Percentiles rank a stretch among this genome's conserved stretches.
Evolutionary conservation across 1,140 invertebrate genomes (phyloP).

Genomic region (Batillaria attramentaria): DNA sequence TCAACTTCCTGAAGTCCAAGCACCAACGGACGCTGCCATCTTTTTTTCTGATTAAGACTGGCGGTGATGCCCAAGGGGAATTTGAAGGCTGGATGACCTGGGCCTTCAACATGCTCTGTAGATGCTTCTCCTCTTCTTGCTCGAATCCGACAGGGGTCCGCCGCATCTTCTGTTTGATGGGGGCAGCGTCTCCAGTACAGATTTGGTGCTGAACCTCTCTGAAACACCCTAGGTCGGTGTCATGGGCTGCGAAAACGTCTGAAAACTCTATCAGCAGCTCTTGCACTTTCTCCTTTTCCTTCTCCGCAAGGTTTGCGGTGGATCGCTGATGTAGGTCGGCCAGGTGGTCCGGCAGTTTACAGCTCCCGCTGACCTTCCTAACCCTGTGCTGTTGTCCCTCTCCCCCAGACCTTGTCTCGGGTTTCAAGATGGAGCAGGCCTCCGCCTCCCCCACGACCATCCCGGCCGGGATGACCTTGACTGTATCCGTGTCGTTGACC

Average conservation of each 20-base stretch:
- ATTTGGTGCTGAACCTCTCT: slow-evolving; percentile 38
- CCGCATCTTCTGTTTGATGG: slow-evolving; percentile 30
- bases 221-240: slow-evolving; percentile 43
- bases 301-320: neutral
- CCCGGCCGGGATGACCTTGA: no score
- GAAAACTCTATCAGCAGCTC: slow-evolving; percentile 24
- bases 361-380: no score
- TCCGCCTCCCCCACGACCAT: no score
- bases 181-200: slow-evolving; percentile 33
- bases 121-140: slow-evolving; percentile 35
- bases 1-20: slow-evolving; percentile 73
- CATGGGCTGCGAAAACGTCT: slow-evolving; percentile 46
- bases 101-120: slow-evolving; percentile 38
- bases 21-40: slow-evolving; percentile 70
- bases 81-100: slow-evolving; percentile 38
- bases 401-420: no score
- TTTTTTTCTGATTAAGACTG: slow-evolving; percentile 73
- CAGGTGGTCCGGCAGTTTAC: no score
- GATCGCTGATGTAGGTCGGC: no score
- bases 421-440: no score
- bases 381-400: no score
- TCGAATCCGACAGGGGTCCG: slow-evolving; percentile 34
- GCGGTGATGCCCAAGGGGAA: slow-evolving; percentile 45
- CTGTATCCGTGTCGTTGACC: no score
- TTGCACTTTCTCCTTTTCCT: neutral